Base-by-base conservation (phyloP, 2,888 invertebrate species). In the Morpho helenor region DNA sequence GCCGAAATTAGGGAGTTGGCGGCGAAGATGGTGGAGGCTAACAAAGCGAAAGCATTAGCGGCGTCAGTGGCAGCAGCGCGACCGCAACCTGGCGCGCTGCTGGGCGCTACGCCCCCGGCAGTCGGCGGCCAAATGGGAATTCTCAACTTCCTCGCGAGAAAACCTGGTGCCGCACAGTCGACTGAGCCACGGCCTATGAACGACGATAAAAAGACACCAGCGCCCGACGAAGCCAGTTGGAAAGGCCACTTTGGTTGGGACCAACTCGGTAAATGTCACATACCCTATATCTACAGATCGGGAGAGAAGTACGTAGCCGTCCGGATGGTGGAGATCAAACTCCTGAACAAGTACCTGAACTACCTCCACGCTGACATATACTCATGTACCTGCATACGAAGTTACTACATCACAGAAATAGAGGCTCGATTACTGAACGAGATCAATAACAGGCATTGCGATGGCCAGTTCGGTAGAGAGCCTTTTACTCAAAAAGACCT, bases 371-470 rank as follows among this genome's bases (percentile, higher is more conserved):
- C 96, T 66, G 97, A 97, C 77, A 96, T 97, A 66, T 97, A 96
- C 82, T 96, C 96, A 66, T 97, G 97, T 82, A 97, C 97, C 9
- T 96, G 96, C 79, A 96, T 98, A 68, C 93, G 96, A 68, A 97
- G 97, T 88, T 97, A 97, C 82, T 98, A 97, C 80, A 96, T 98
- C 67, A 97, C 97, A 0, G 96, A 97, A 66, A 94, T 95, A 0
- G 98, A 99, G 86, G 96, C 97, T 54, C 94, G 96, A 66, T 91
- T 98, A 22, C 92, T 98, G 50, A 97, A 97, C 73, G 98, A 98
- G 84, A 97, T 98, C 69, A 99, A 98, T 84, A 92, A 94, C 65
- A 95, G 95, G 79, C 98, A 98, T 78, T 97, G 98, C 87, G 98
- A 97, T 73, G 94, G 93, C 61, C 95, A 96, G 79, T 98, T 96